Base-by-base conservation (phyloP, 2,797 vertebrate genomes). In the Iguana delicatissima region DNA sequence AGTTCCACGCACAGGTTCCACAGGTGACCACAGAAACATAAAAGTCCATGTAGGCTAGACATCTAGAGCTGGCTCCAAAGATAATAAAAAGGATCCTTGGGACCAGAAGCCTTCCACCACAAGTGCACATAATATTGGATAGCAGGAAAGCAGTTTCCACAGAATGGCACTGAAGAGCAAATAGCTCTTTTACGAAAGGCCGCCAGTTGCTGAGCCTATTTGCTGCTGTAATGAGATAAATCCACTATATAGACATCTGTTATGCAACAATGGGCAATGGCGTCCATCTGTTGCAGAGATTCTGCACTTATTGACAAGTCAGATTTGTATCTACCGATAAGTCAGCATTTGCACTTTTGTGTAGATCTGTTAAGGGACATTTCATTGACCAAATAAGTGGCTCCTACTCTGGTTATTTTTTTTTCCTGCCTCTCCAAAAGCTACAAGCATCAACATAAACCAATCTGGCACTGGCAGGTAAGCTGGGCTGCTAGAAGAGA, bases 231-330 rank as follows among this genome's bases (percentile, higher is more conserved):
- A 91, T 42, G 91, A 93, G 94, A 64, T 32, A 85, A 93, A 93
- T 90, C 95, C 93, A 35, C 46, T 93, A 94, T 87, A 46, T 4
- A 85, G 76, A 46, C 22, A 89, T 69, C 87, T 32, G 7, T 74
- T 89, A 93, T 64, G 42, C 93, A 95, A 94, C 42, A 86, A 92
- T 50, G 72, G 79, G 80, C 76, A 92, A 73, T 0, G 3, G 85
- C 52, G 93, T 91, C 88, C 94, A 89, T 95, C 93, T 95, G 90
- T 32, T 92, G 85, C n/a, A 93, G 90, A 88, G 91, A 92, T 87
- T 90, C 62, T 84, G 55, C 82, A 86, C 86, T 93, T 95, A 90
- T 93, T 52, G 90, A 55, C 91, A 94, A 89, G 64, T 67, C 91
- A 86, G 91, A 88, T 91, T 95, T 16, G 0, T 88, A 85, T 92